phyloP scores from a whole-genome alignment of 1,140 invertebrate species.

The Nymphalis io region DNA sequence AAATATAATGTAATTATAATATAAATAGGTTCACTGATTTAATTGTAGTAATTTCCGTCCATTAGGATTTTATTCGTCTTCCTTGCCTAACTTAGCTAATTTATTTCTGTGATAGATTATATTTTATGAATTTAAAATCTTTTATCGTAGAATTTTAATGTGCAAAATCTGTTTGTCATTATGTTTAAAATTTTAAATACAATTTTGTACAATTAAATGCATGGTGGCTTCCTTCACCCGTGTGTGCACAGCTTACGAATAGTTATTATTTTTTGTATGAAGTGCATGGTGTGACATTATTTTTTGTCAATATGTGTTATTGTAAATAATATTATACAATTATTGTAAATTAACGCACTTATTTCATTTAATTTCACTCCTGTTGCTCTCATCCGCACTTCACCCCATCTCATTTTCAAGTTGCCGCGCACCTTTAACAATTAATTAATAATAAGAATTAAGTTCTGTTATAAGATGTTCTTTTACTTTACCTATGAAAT shows the following conservation, averaged over 20 bases:
- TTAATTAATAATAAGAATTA: constrained; percentile 13
- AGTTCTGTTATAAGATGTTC: constrained; percentile 19
- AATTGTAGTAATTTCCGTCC: constrained; percentile 50
- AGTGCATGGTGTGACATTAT: constrained; percentile 79
- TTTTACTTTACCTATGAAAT: neutral
- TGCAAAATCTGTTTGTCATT: constrained; percentile 7
- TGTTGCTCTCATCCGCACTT: constrained; percentile 59
- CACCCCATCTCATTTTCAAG: constrained; percentile 36
- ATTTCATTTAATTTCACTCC: constrained; percentile 76
- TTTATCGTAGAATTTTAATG: constrained; percentile 7
- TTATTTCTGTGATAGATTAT: constrained; percentile 61
- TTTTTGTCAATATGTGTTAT: constrained; percentile 60
- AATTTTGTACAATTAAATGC: constrained; percentile 56
- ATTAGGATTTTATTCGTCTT: constrained; percentile 47
- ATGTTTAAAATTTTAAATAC: constrained; percentile 35
- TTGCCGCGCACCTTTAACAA: constrained; percentile 29
- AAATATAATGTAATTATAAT: constrained; percentile 26
- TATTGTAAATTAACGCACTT: constrained; percentile 77
- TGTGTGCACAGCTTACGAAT: constrained; percentile 70
- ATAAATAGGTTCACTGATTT: constrained; percentile 13
- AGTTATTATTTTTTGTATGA: constrained; percentile 64
- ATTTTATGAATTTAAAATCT: constrained; percentile 39
- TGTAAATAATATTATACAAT: constrained; percentile 77
- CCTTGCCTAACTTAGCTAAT: constrained; percentile 44
- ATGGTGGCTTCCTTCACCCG: constrained; percentile 73